Base-by-base conservation (phyloP, 2,888 invertebrate genomes). In the Leptodirus hochenwartii region DNA sequence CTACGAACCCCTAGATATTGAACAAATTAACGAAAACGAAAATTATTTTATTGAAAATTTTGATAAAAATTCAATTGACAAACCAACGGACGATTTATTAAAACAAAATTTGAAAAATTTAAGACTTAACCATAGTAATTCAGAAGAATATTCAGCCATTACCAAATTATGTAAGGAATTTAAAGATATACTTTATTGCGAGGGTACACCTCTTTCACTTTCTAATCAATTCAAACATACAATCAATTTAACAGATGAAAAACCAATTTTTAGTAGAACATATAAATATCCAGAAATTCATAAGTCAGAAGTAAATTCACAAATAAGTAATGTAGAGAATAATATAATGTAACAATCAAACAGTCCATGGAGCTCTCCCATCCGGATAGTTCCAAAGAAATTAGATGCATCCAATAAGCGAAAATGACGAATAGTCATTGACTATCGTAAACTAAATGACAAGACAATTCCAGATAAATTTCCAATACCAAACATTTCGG, bases 401-500 rank as follows among this genome's bases (percentile, higher is more conserved):
- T 14, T 33, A 2, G 39, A 41, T 27, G 34, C 35, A 3, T 32
- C 32, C 6, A 38, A 38, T 5, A 35, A 39, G 25, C 34, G 29
- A 11, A 32, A 43, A 35, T 42, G 39, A 40, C 27, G 41, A 29
- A 23, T 42, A 4, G 43, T 43, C 4, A 30, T 41, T 17, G 42
- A 43, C 24, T 42, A 35, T 22, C 20, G 37, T 6, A 43, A 41
- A 30, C 15, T 44, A 1, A 49, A 49, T 32, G 43, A 43, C 26
- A 39, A 41, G 31, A 47, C 44, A 2, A 35, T 46, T 5, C 38
- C 39, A 11, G 47, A 50, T 30, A 41, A 35, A 35, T 49, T 45
- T 16, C 46, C 43, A 2, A 32, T 49, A 15, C 46, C 41, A 35
- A 43, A 46, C 23, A 45, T 51, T 9, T 34, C 38, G 2, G 46